phyloP scores from a whole-genome alignment of 23 tunicate species.

The Clavelina lepadiformis region DNA sequence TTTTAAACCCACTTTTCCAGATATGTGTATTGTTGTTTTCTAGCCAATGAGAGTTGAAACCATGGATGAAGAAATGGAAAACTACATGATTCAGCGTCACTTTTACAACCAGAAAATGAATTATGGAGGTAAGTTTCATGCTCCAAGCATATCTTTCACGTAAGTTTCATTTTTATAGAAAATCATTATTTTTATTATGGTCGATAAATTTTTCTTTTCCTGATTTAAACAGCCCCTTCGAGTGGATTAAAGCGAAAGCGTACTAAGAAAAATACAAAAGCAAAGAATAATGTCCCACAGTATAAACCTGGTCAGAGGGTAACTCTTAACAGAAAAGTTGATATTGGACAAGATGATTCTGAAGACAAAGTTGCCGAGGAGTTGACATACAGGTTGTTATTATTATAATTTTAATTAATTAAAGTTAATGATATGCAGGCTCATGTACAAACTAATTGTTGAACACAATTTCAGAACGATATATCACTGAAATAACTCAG shows the following conservation, averaged over 20 bases:
- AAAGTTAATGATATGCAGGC: no score
- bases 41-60: constrained; percentile 18
- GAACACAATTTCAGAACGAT: no score
- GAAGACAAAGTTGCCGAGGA: constrained; percentile 85
- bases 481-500: no score
- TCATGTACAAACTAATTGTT: no score
- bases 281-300: constrained; percentile 42
- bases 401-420: no score
- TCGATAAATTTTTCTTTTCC: neutral
- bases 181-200: no score
- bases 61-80: constrained; percentile 48
- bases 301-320: constrained; percentile 72
- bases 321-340: constrained; percentile 39
- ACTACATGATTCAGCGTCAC: constrained; percentile 38
- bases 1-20: neutral
- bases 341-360: constrained; percentile 36
- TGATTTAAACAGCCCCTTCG: neutral
- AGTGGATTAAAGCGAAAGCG: constrained; percentile 37
- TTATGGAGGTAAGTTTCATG: constrained; percentile 8
- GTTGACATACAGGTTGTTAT: constrained; percentile 69
- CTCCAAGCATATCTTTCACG: neutral
- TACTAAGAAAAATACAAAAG: constrained; percentile 24
- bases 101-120: constrained; percentile 3
- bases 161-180: neutral
- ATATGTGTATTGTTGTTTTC: neutral